Evolutionary conservation across 2,888 invertebrate species (phyloP).

Genomic region (Sisyra terminalis): DNA sequence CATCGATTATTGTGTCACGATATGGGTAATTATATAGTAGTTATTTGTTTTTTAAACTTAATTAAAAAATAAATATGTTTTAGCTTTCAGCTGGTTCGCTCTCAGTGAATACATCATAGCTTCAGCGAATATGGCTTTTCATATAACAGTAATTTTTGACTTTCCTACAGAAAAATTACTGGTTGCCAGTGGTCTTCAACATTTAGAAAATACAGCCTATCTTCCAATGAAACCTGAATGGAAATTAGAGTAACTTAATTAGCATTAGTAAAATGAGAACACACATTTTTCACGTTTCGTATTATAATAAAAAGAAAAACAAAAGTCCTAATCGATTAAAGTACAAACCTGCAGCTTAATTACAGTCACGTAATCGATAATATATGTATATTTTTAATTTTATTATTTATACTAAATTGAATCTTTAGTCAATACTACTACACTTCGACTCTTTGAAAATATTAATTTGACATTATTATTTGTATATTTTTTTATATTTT

Average conservation of each 20-base stretch:
- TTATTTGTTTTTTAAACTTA: background rate
- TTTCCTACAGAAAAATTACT: conserved; percentile 69
- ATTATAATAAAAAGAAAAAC: too few relatives aligned
- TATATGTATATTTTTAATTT: too few relatives aligned
- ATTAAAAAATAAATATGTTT: conserved; percentile 18
- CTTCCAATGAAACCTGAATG: conserved; percentile 9
- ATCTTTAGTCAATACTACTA: too few relatives aligned
- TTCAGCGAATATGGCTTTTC: conserved; percentile 83
- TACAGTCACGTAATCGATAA: too few relatives aligned
- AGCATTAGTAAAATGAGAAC: background rate
- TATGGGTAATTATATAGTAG: conserved; percentile 46
- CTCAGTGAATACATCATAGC: conserved; percentile 86
- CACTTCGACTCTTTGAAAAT: too few relatives aligned
- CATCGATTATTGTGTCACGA: conserved; percentile 81
- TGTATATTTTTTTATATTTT: too few relatives aligned
- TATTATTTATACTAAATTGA: too few relatives aligned
- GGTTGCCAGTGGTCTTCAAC: conserved; percentile 37
- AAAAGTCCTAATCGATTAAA: too few relatives aligned
- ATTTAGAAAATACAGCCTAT: conserved; percentile 8
- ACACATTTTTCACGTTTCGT: background rate
- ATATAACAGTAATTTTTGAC: conserved; percentile 72
- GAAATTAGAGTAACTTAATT: conserved; percentile 14
- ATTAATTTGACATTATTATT: too few relatives aligned
- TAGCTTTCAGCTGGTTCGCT: conserved; percentile 92
- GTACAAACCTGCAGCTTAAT: too few relatives aligned